phyloP scores from a whole-genome alignment of 2,888 invertebrate species.

The Microplitis manilae region DNA sequence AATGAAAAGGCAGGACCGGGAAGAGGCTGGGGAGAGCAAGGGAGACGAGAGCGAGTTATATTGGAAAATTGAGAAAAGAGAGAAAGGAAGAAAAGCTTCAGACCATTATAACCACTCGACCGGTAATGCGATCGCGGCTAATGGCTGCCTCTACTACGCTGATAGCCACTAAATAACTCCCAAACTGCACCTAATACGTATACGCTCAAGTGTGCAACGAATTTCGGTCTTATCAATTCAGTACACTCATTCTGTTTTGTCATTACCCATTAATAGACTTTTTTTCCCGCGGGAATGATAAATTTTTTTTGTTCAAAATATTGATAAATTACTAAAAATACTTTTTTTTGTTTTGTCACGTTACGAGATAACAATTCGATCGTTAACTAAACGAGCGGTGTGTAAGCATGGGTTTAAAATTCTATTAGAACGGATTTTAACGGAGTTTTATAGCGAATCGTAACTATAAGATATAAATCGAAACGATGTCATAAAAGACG shows the following conservation, averaged over 20 bases:
- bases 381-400: neutral
- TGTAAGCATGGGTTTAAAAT: neutral
- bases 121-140: slow-evolving; percentile 64
- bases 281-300: neutral
- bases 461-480: slow-evolving; percentile 63
- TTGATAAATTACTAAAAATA: neutral
- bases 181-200: slow-evolving; percentile 54
- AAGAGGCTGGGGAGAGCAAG: neutral
- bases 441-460: neutral
- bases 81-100: slow-evolving; percentile 34
- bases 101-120: slow-evolving; percentile 44
- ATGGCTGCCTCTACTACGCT: slow-evolving; percentile 57
- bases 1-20: slow-evolving; percentile 4
- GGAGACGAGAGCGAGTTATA: slow-evolving; percentile 42
- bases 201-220: slow-evolving; percentile 44
- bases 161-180: slow-evolving; percentile 62
- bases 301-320: neutral
- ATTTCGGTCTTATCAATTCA: slow-evolving; percentile 59
- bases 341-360: neutral
- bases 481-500: slow-evolving; percentile 68
- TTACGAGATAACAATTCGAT: slow-evolving; percentile 1
- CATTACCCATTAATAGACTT: slow-evolving; percentile 2
- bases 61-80: slow-evolving; percentile 56
- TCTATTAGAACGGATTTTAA: neutral
- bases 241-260: slow-evolving; percentile 53